Evolutionary conservation across 2,797 vertebrate species (phyloP).

Genomic region (Siniperca undulata): DNA sequence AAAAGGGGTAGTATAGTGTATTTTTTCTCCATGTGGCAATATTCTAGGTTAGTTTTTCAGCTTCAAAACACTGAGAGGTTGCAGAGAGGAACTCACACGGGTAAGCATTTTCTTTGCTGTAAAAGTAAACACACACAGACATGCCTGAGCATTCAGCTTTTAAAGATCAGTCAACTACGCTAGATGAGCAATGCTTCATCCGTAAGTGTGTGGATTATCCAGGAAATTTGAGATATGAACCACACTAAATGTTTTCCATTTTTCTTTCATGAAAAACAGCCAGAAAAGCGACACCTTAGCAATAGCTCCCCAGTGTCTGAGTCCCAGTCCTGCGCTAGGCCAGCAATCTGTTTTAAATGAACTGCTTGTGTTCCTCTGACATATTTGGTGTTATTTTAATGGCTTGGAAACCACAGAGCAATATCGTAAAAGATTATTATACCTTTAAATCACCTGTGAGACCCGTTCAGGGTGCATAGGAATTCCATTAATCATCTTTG

Average conservation of each 20-base stretch:
- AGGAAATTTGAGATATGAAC: conserved; percentile 54
- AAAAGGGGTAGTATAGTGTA: neutral
- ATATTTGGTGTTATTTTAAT: conserved; percentile 86
- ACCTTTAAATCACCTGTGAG: conserved; percentile 87
- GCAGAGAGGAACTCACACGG: neutral
- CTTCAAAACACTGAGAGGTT: neutral
- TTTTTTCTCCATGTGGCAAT: neutral
- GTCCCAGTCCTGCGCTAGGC: conserved; percentile 53
- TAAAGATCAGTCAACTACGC: conserved; percentile 16
- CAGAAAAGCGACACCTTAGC: conserved; percentile 72
- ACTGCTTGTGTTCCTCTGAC: conserved; percentile 86
- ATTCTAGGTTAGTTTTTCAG: neutral
- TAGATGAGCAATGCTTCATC: conserved; percentile 41
- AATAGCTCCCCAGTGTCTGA: conserved; percentile 75
- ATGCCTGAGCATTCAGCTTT: neutral
- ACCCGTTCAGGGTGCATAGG: conserved; percentile 75
- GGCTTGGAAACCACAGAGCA: conserved; percentile 84
- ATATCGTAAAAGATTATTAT: conserved; percentile 88
- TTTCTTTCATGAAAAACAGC: conserved; percentile 66
- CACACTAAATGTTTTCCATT: conserved; percentile 71
- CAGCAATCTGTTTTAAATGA: conserved; percentile 88
- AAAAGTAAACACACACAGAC: neutral
- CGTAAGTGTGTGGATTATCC: conserved; percentile 54
- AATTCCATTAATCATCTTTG: conserved; percentile 88
- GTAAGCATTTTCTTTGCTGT: neutral